Conservation (phyloP, 2,888 invertebrate genomes). For the Sialis lutaria region DNA sequence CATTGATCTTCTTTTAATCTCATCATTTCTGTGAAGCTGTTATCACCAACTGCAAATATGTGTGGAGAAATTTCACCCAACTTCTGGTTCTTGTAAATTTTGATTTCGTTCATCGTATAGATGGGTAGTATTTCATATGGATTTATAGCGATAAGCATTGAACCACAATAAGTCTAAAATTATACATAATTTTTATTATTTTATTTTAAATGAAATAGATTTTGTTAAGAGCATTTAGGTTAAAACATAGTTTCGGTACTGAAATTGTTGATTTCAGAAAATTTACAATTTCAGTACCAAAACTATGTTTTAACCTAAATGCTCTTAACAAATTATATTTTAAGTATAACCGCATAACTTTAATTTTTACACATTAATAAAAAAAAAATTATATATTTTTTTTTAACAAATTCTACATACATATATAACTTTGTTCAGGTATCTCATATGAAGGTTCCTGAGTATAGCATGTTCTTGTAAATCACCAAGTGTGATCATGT, state of each 20-base stretch:
- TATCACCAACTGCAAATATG: slow-evolving; percentile 90
- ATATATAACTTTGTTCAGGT: slow-evolving; percentile 76
- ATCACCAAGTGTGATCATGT: slow-evolving; percentile 91
- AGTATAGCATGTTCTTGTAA: slow-evolving; percentile 88
- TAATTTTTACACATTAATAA: too few relatives aligned
- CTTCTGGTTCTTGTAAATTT: slow-evolving; percentile 61
- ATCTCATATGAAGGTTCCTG: slow-evolving; percentile 76
- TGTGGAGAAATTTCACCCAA: slow-evolving; percentile 84
- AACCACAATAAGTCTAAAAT: slow-evolving; percentile 81
- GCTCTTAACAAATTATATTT: slow-evolving; percentile 1
- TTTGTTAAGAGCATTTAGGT: too few relatives aligned
- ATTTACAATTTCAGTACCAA: too few relatives aligned
- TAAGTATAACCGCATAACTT: too few relatives aligned
- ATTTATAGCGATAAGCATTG: slow-evolving; percentile 89
- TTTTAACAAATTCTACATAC: slow-evolving; percentile 37
- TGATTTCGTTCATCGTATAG: slow-evolving; percentile 77
- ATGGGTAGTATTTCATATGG: slow-evolving; percentile 91
- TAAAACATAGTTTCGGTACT: too few relatives aligned
- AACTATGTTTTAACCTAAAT: too few relatives aligned
- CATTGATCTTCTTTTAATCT: slow-evolving; percentile 67
- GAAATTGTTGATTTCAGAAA: too few relatives aligned
- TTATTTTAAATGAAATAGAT: too few relatives aligned
- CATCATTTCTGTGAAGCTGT: slow-evolving; percentile 69
- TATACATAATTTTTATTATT: background rate
- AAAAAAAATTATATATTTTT: too few relatives aligned